Evolutionary conservation across 2,113 vertebrate genomes (phyloP).

Genomic region (Anser brachyrhynchus): DNA sequence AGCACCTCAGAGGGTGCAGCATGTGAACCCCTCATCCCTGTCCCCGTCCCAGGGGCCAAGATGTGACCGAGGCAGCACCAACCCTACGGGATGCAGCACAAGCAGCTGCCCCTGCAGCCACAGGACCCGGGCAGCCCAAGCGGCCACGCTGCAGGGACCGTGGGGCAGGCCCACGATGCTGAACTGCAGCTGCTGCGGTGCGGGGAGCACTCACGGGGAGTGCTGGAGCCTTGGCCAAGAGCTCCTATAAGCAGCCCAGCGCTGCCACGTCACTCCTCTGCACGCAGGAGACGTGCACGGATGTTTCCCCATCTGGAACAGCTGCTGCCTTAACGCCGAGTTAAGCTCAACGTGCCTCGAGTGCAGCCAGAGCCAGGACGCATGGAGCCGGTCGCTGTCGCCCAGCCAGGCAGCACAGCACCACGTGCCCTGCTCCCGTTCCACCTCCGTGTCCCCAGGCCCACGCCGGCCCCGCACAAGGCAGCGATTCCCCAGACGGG

Average conservation of each 20-base stretch:
- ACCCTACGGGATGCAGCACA: too few species aligned
- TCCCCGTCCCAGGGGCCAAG: not conserved
- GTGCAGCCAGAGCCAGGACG: not conserved
- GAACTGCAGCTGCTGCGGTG: not conserved
- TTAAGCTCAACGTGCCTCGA: not conserved
- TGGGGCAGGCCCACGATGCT: not conserved
- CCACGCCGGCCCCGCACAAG: too few species aligned
- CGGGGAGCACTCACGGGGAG: not conserved
- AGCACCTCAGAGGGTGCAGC: too few species aligned
- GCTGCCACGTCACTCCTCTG: not conserved
- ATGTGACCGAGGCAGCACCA: too few species aligned
- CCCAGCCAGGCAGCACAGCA: not conserved
- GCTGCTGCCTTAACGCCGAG: not conserved
- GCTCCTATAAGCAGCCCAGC: too few species aligned
- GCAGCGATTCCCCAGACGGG: too few species aligned
- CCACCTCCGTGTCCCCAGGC: too few species aligned
- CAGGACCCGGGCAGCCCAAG: too few species aligned
- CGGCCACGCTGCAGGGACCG: not conserved
- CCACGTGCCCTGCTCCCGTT: too few species aligned
- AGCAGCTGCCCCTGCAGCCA: too few species aligned
- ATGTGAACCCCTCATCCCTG: not conserved
- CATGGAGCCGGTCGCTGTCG: not conserved
- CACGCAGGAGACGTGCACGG: not conserved
- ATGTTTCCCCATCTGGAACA: conserved; percentile 20
- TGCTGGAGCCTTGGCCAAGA: not conserved